Base-by-base conservation (phyloP, 2,797 vertebrate species). In the Parauchenoglanis punctatus region DNA sequence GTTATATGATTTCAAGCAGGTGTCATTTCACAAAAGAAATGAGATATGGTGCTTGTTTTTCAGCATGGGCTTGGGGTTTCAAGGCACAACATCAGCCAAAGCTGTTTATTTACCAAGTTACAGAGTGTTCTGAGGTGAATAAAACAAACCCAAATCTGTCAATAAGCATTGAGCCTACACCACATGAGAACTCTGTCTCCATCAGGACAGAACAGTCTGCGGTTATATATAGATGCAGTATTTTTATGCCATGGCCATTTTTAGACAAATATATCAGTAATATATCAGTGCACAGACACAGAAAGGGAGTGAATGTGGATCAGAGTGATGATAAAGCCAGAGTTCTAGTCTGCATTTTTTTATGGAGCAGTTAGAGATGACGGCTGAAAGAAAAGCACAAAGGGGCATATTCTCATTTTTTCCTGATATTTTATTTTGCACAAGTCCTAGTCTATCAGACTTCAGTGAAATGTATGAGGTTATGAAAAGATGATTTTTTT, bases 271-370 rank as follows among this genome's bases (percentile, higher is more conserved):
- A 40, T 40, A 40, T 40, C 40, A 40, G 35, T 87, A 44, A 76
- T 75, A 46, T 76, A 52, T 77, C 46, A 40, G 49, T 52, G 20
- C 58, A 67, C 49, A 49, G 72, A 63, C 85, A 73, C 25, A 78
- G 76, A 91, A 67, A 89, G 70, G 75, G 25, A 35, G 84, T 59
- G 68, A 15, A n/a, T 56, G 70, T 70, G 54, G 75, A 68, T 58
- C 65, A 83, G 82, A 81, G 58, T n/a, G 59, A 59, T 0, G 46
- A 15, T 49, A n/a, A 35, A 68, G 25, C 61, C 25, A n/a, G 46
- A 18, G 65, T n/a, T 65, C 80, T 46, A 4, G 80, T 81, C 80
- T 65, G 59, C 15, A 49, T 12, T 28, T 10, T 10, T 82, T 82
- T 49, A 65, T 65, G 59, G 80, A 61, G 6, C 6, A 61, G 20